Evolutionary conservation across 1,140 invertebrate species (phyloP), one percentile per base, ranked within the genome.

Genomic region (Hyphantria cunea): DNA sequence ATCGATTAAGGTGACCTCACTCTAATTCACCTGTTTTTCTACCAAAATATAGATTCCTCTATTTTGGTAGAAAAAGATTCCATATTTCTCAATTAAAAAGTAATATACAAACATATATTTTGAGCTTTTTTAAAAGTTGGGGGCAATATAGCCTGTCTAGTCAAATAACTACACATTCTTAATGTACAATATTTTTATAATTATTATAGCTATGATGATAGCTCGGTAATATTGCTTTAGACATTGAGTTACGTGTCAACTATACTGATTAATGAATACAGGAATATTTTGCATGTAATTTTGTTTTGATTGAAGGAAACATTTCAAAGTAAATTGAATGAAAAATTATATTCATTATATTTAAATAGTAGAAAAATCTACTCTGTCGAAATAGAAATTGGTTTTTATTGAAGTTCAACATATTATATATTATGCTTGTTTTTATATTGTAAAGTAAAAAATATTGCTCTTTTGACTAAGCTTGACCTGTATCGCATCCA

Each of bases 191-290:
- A 33, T 51, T 51, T 42, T 60, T 45, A 59, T 49, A 59, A 17
- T 51, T 60, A 37, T 60, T 60, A 50, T 60, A 11, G 12, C 8
- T 17, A 9, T 60, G 42, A 60, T 39, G 34, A 25, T 15, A 25
- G n/a, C 10, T 39, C 14, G 7, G 5, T n/a, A 0, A 14, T 13
- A 60, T 60, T 41, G 47, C 17, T 15, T 9, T 12, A n/a, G 56
- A 60, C 56, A 12, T 42, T 60, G 48, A 60, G 12, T 32, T 60
- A 60, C 33, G 47, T 50, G 33, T 60, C 37, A 60, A 51, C 17
- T 42, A 14, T 41, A 31, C 10, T 39, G 13, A 15, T 10, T 34
- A 34, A 39, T 39, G 48, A 49, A 41, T 25, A 31, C 10, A 10
- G n/a, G 32, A 44, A 33, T 14, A 45, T 32, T 32, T 48, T 37